Percentiles rank a stretch among this genome's conserved stretches.
phyloP scores from a whole-genome alignment of 1,140 invertebrate species.

The Fopius arisanus region DNA sequence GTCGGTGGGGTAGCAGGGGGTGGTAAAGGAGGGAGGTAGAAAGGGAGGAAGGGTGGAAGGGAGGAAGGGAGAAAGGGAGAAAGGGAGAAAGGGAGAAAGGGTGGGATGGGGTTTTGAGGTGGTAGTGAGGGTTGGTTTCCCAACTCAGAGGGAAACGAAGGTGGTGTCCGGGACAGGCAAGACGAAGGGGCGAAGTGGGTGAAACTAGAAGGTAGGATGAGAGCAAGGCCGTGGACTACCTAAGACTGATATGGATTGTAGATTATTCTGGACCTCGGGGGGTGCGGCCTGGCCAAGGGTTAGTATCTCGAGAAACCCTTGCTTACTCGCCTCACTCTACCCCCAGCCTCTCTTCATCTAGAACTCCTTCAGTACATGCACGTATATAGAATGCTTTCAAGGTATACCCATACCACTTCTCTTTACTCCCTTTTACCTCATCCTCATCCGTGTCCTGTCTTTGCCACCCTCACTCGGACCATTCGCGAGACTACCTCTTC shows the following conservation, averaged over 20 bases:
- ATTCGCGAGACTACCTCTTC: conserved; percentile 21
- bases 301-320: conserved; percentile 59
- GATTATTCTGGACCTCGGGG: conserved; percentile 66
- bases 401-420: conserved; percentile 1
- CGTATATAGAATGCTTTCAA: conserved; percentile 23
- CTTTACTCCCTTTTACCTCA: conserved; percentile 39
- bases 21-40: too few relatives aligned
- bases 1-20: neutral
- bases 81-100: neutral
- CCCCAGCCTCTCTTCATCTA: conserved; percentile 1
- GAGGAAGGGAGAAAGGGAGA: neutral
- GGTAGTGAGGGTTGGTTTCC: neutral
- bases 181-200: conserved; percentile 19
- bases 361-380: conserved; percentile 11
- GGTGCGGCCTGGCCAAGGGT: conserved; percentile 64
- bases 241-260: conserved; percentile 67
- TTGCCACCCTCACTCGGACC: conserved; percentile 45
- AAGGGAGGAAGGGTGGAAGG: conserved; percentile 4
- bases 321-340: conserved; percentile 31
- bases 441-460: conserved; percentile 39
- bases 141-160: conserved; percentile 14
- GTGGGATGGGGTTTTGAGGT: neutral
- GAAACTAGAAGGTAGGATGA: conserved; percentile 27
- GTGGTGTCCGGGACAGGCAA: neutral
- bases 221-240: conserved; percentile 52